Evolutionary conservation across 2,113 vertebrate species (phyloP).

Genomic region (Alethe castanea): DNA sequence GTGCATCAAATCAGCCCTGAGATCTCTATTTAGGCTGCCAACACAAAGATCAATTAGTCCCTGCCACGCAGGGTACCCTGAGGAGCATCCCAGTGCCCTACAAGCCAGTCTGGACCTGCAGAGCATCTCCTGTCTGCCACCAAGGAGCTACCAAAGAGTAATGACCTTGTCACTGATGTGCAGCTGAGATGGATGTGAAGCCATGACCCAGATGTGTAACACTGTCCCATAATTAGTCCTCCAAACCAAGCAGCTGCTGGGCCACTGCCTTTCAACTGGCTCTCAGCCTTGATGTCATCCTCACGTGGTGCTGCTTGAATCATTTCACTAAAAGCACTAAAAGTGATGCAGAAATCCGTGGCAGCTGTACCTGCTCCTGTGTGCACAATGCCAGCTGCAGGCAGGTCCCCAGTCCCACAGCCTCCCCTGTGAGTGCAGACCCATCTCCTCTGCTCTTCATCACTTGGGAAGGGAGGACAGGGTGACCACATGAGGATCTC

Average conservation of each 20-base stretch:
- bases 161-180: neutral
- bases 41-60: neutral
- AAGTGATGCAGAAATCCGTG: neutral
- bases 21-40: neutral
- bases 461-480: rapidly evolving
- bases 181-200: neutral
- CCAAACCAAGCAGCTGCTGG: neutral
- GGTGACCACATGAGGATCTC: neutral
- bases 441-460: neutral
- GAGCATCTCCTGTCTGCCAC: neutral
- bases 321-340: neutral
- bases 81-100: neutral
- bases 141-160: neutral
- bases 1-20: neutral
- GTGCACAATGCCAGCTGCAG: neutral
- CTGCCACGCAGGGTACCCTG: neutral
- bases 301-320: neutral
- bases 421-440: neutral
- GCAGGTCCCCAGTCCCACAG: neutral
- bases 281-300: neutral
- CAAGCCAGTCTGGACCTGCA: neutral
- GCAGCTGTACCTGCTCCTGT: neutral
- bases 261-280: neutral
- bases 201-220: neutral
- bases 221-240: neutral